A percentile compares a stretch with the other conserved stretches of the same genome.
Conservation (phyloP, 1,140 invertebrate genomes). For the Drosophila chauvacae region DNA sequence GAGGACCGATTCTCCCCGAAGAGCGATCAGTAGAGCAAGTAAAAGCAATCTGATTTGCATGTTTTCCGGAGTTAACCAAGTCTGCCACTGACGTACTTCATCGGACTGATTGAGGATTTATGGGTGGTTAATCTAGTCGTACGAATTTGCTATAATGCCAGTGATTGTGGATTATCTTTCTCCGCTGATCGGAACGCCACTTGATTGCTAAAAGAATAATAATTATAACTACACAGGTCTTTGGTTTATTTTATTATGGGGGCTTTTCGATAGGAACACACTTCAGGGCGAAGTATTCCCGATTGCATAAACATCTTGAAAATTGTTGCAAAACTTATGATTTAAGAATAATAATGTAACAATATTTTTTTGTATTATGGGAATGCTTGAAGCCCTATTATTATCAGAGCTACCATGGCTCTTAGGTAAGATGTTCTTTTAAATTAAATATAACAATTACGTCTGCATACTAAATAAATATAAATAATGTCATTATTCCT, state of each 20-base stretch:
- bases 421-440: background rate
- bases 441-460: too few species aligned
- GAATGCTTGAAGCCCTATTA: background rate
- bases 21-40: constrained; percentile 5
- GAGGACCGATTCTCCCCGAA: background rate
- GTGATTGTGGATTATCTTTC: constrained; percentile 34
- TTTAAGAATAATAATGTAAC: background rate
- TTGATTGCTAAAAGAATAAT: constrained; percentile 38
- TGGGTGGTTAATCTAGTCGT: constrained; percentile 34
- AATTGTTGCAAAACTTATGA: background rate
- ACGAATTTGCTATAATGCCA: constrained; percentile 25
- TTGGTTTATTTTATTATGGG: constrained; percentile 26
- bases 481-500: too few species aligned
- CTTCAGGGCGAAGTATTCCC: constrained; percentile 1
- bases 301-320: background rate
- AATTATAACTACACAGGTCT: constrained; percentile 35
- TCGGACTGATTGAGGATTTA: constrained; percentile 30
- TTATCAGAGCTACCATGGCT: background rate
- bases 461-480: too few species aligned
- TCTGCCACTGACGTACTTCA: constrained; percentile 25
- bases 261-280: constrained; percentile 1
- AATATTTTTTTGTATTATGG: background rate
- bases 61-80: constrained; percentile 9
- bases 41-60: constrained; percentile 32
- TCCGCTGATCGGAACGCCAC: constrained; percentile 42